Base-by-base conservation (phyloP, 2,888 invertebrate genomes). In the Calliphora vomitoria region DNA sequence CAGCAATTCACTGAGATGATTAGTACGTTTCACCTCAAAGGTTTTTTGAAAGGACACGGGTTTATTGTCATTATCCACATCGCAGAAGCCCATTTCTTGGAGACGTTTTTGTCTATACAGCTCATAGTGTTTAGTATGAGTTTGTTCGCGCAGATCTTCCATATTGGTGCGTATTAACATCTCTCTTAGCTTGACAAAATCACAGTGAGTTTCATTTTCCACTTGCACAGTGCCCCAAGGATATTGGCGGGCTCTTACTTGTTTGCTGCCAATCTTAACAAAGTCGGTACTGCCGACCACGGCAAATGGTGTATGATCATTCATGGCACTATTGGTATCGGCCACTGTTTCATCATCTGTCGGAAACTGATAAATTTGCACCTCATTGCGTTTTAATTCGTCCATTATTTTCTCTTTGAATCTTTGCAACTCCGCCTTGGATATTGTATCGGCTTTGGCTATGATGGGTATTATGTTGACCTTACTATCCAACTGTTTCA, bases 181-280 rank as follows among this genome's bases (percentile, higher is more conserved):
- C 95, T 99, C 99, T 78, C 99, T 96, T 85, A 99, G 95, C 94
- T 99, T 99, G 84, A 99, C 98, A 94, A 99, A 99, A 95, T 99
- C 99, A 94, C 99, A 99, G 94, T 99, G 99, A 8, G 97, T 96
- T 95, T 99, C 99, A 94, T 99, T 99, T 94, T 99, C 99, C 86
- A 99, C 99, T 95, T 98, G 99, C 82, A 98, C 99, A 0, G 98
- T 99, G 83, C 98, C 99, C 99, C 99, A 99, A 0, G 99, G 99
- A 94, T 99, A 99, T 94, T 99, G 99, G 15, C 99, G 94, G 0
- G 99, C 99, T 82, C 99, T 95, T 90, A 98, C 97, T 94, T 97
- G 97, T 95, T 99, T 99, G 94, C 98, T 99, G 78, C 98, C 99
- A 85, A 99, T 96, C 91, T 98, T 96, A 64, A 98, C 97, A 94